Evolutionary conservation across 2,797 vertebrate species (phyloP).

Genomic region (Vespertilio murinus): DNA sequence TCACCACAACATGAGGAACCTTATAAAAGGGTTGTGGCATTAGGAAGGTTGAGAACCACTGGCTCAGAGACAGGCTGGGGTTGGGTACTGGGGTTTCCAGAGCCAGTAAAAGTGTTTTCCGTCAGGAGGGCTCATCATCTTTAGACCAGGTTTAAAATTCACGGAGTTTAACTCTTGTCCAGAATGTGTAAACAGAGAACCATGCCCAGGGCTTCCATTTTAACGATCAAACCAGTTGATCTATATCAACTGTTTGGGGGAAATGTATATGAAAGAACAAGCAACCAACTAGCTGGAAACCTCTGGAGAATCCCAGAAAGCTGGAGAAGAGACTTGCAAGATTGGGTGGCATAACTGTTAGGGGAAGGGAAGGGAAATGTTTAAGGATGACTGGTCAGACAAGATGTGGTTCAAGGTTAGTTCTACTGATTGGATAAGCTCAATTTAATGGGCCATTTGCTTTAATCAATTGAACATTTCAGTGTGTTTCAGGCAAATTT

Average conservation of each 20-base stretch:
- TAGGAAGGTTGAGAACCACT: too few relatives aligned
- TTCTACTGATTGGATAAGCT: background rate
- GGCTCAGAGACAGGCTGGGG: background rate
- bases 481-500: background rate
- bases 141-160: background rate
- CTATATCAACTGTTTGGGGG: background rate
- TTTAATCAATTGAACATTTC: background rate
- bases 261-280: background rate
- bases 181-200: background rate
- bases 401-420: background rate
- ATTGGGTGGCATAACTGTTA: background rate
- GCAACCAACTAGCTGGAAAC: background rate
- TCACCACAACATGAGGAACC: too few relatives aligned
- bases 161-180: background rate
- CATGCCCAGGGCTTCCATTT: background rate
- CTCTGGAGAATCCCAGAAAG: background rate
- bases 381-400: background rate
- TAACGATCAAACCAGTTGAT: background rate
- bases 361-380: background rate
- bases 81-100: background rate
- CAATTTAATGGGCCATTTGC: background rate
- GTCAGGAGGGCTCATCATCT: background rate
- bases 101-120: background rate
- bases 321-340: background rate
- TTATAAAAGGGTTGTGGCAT: too few relatives aligned